Base-by-base conservation (phyloP, 2,797 vertebrate species). In the Ceyx erithaca region DNA sequence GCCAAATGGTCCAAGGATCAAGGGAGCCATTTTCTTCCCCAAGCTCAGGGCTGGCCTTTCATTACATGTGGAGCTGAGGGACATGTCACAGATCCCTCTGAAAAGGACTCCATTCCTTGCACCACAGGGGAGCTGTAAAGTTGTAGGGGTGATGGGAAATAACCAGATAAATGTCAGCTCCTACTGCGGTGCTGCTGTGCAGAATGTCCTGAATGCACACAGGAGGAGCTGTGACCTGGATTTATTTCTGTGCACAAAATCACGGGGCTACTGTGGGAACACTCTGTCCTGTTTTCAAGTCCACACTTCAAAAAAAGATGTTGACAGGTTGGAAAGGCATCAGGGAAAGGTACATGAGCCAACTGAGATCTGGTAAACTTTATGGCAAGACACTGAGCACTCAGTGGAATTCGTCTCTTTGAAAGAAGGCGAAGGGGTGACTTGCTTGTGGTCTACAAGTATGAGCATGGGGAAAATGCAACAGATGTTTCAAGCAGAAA, bases 1-100 rank as follows among this genome's bases (percentile, higher is more conserved):
- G 90, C 95, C 93, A 96, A 93, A 25, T 93, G 94, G 94, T 94
- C 91, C 93, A 96, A 95, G 85, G 95, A 94, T 94, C 93, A 93
- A 80, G 72, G 84, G 76, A 95, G 31, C 46, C 51, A 85, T 92
- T 91, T 95, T 95, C 58, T 93, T 77, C 68, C 59, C 26, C 0
- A 0, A 55, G 55, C 40, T 82, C 46, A 40, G 26, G n/a, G 33
- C 63, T 4, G 6, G 46, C 40, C 72, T 85, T 90, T 76, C 45
- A 9, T 68, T 64, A 14, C 35, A 8, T 40, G 18, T 16, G 52
- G 48, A 80, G 41, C 57, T 69, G 13, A 19, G n/a, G 14, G 3
- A 4, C 8, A 13, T 10, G 20, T 35, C 85, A 88, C 49, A 66
- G 31, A 80, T 45, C 12, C 10, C 48, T 64, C 58, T 2, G 3